Evolutionary conservation across 92 coral and sea anemone genomes (phyloP).

Genomic region (Palythoa caribaeorum): DNA sequence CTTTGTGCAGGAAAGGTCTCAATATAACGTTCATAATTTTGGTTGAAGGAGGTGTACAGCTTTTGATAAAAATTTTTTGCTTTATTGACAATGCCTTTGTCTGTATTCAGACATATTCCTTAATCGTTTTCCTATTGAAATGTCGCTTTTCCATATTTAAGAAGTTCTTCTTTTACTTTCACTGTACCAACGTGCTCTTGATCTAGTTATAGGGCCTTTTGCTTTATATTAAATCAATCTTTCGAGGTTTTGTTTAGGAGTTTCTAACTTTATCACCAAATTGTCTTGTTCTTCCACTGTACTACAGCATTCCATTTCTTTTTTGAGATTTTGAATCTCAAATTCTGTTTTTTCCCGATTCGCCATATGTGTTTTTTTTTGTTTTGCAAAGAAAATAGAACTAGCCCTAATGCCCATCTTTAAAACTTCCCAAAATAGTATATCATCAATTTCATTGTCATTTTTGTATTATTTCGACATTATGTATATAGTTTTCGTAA

Average conservation of each 20-base stretch:
- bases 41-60: neutral
- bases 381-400: conserved; percentile 21
- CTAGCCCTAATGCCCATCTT: conserved; percentile 36
- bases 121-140: conserved; percentile 8
- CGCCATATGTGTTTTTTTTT: neutral
- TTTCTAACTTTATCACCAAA: conserved; percentile 1
- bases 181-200: conserved; percentile 10
- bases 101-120: neutral
- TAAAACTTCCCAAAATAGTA: conserved; percentile 14
- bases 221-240: conserved; percentile 8
- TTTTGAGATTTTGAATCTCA: neutral
- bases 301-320: neutral
- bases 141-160: conserved; percentile 26
- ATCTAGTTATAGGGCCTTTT: too few species aligned
- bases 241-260: neutral
- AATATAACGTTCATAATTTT: neutral
- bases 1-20: neutral
- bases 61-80: neutral
- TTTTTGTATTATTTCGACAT: conserved; percentile 15
- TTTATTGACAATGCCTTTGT: neutral
- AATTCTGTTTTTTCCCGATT: conserved; percentile 7
- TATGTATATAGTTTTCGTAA: neutral
- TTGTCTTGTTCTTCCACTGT: neutral
- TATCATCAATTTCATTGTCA: conserved; percentile 17
- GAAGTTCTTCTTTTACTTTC: conserved; percentile 2